Evolutionary conservation across 92 coral and sea anemone genomes (phyloP).

Genomic region (Zoanthus gigantus): DNA sequence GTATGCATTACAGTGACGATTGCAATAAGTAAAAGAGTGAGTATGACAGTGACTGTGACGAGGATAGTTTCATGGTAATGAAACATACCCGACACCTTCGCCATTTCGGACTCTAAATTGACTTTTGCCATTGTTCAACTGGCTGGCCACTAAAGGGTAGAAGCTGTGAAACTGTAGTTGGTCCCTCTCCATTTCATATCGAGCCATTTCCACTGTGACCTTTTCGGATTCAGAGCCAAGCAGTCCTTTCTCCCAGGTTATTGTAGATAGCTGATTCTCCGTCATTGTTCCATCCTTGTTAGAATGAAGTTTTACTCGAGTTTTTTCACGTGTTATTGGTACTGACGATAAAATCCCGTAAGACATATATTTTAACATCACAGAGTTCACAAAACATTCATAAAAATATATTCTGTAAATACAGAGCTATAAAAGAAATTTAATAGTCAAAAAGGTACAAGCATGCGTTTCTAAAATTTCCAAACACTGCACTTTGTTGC

Average conservation of each 20-base stretch:
- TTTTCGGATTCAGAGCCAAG: constrained; percentile 46
- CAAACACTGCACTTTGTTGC: too few species aligned
- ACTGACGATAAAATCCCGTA: background rate
- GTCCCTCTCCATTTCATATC: constrained; percentile 44
- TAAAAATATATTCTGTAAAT: too few species aligned
- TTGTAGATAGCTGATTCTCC: constrained; percentile 41
- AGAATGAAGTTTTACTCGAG: constrained; percentile 1
- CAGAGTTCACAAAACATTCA: too few species aligned
- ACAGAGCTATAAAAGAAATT: too few species aligned
- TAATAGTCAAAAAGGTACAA: too few species aligned
- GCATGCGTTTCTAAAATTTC: too few species aligned
- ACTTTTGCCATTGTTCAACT: constrained; percentile 53
- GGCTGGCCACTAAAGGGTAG: constrained; percentile 41
- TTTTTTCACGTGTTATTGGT: constrained; percentile 8
- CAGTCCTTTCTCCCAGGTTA: constrained; percentile 52
- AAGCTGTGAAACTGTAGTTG: constrained; percentile 52
- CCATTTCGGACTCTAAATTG: constrained; percentile 46
- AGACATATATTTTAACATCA: background rate
- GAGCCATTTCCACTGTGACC: constrained; percentile 60
- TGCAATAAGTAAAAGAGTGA: too few species aligned
- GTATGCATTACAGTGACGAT: too few species aligned
- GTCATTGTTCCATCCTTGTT: background rate
- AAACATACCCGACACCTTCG: constrained; percentile 63
- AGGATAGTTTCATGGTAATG: background rate
- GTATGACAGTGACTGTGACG: too few species aligned